phyloP scores from a whole-genome alignment of 2,888 invertebrate genomes.

The Drymonia ruficornis region DNA sequence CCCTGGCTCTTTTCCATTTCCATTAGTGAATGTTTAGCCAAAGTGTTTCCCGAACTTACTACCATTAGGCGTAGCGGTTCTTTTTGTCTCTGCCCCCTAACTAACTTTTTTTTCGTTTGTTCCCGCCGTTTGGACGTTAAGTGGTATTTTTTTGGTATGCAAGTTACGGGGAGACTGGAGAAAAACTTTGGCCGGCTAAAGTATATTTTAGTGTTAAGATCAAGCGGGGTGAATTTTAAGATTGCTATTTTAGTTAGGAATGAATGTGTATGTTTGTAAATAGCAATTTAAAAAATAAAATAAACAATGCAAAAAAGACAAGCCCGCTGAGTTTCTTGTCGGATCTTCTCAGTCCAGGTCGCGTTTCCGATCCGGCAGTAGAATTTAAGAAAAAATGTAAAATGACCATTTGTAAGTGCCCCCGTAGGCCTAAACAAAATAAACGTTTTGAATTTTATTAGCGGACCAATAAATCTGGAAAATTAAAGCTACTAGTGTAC shows the following conservation, averaged over 20 bases:
- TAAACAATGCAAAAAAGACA: no score
- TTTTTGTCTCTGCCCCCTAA: constrained; percentile 76
- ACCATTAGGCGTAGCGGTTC: constrained; percentile 70
- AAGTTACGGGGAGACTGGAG: constrained; percentile 28
- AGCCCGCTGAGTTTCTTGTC: no score
- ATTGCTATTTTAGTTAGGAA: not conserved
- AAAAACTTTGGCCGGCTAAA: not conserved
- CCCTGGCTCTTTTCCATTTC: constrained; percentile 81
- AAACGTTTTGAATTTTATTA: no score
- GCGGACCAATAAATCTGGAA: no score
- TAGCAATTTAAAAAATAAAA: no score
- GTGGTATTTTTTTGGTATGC: constrained; percentile 65
- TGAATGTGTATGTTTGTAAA: not conserved
- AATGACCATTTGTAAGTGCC: no score
- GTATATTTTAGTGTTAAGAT: not conserved
- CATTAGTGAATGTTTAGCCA: constrained; percentile 83
- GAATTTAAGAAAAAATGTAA: no score
- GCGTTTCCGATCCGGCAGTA: no score
- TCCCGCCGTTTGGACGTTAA: constrained; percentile 58
- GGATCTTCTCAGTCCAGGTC: no score
- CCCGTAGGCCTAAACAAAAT: no score
- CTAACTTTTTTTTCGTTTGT: constrained; percentile 70
- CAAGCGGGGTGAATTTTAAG: not conserved
- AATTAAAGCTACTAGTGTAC: no score
- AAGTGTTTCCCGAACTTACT: constrained; percentile 81